Conservation (phyloP, 2,888 invertebrate species). For the Leptopilina syphax region DNA sequence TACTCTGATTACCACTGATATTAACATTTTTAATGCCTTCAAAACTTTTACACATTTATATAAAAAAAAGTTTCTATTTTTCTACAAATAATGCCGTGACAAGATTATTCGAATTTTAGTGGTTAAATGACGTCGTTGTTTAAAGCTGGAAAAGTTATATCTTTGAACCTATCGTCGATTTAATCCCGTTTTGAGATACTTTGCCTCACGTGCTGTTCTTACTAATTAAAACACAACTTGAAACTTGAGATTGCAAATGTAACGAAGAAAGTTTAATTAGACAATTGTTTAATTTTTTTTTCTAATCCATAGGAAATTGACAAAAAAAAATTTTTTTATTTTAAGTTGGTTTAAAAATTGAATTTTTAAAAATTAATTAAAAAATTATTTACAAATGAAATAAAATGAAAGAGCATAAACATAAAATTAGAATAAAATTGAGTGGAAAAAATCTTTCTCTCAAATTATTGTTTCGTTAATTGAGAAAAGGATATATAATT, state of each 20-base stretch:
- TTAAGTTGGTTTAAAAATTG: too few species aligned
- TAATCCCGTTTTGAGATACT: not conserved
- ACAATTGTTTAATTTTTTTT: not conserved
- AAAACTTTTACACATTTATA: too few species aligned
- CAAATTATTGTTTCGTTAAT: too few species aligned
- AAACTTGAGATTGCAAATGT: not conserved
- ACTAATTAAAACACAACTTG: constrained; percentile 3
- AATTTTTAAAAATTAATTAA: too few species aligned
- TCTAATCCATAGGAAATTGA: not conserved
- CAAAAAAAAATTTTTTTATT: too few species aligned
- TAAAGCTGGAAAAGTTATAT: not conserved
- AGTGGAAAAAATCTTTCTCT: too few species aligned
- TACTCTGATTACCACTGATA: too few species aligned
- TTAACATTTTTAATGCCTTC: too few species aligned
- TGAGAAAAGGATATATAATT: not conserved
- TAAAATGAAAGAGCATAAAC: too few species aligned
- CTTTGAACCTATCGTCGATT: constrained; percentile 23
- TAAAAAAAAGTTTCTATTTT: too few species aligned
- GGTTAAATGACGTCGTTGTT: constrained; percentile 18
- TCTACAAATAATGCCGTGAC: not conserved
- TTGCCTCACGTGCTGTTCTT: not conserved
- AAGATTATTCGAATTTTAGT: constrained; percentile 26
- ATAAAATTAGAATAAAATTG: too few species aligned
- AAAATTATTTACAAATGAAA: too few species aligned
- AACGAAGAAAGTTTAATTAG: not conserved